Conservation (phyloP, 2,113 vertebrate species). For the Prionailurus viverrinus region DNA sequence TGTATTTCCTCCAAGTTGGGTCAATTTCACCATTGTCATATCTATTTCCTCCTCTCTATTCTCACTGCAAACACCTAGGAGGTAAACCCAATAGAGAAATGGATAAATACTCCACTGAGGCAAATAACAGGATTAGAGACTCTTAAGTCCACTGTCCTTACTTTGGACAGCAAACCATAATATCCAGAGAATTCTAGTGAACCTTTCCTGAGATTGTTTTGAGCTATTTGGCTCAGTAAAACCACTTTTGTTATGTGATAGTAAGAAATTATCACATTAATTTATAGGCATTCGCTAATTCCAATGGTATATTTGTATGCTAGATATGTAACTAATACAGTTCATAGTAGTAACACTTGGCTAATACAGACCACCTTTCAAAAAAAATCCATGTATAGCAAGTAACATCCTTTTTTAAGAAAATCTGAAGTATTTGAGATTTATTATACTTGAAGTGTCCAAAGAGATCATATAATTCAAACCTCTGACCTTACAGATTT, state of each 20-base stretch:
- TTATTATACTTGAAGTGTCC: not conserved
- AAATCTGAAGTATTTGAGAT: not conserved
- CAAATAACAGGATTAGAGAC: not conserved
- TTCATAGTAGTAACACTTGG: not conserved
- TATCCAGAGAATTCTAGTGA: not conserved
- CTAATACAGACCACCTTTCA: not conserved
- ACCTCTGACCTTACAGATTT: not conserved
- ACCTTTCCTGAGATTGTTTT: not conserved
- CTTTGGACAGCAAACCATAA: not conserved
- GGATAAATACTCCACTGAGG: not conserved
- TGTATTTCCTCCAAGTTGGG: not conserved
- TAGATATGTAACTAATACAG: slow-evolving; percentile 13
- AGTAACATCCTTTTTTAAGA: not conserved
- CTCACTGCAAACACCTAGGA: not conserved
- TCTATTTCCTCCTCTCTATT: not conserved
- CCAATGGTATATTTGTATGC: not conserved
- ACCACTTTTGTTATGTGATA: not conserved
- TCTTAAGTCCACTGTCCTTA: not conserved
- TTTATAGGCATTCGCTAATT: not conserved
- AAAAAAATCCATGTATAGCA: not conserved
- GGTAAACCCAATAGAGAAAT: not conserved
- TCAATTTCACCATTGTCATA: not conserved
- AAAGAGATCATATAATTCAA: not conserved
- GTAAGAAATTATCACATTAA: not conserved
- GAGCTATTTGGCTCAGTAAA: not conserved